phyloP scores from a whole-genome alignment of 2,888 invertebrate species.

The Villa cingulata region DNA sequence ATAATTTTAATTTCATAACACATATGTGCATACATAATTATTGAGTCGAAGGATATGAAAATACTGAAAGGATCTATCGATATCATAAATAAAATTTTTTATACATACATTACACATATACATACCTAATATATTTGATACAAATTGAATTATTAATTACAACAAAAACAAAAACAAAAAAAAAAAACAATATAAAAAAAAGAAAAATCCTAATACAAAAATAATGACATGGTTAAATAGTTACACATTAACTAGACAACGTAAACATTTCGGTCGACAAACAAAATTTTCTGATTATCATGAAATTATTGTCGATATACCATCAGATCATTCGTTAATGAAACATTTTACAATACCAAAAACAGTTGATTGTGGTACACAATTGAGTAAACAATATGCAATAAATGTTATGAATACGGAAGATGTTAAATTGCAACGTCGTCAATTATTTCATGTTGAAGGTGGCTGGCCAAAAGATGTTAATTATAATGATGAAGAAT shows the following conservation, averaged over 20 bases:
- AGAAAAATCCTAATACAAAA: not conserved
- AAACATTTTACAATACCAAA: constrained; percentile 43
- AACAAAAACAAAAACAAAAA: too few relatives aligned
- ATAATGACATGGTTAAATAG: constrained; percentile 19
- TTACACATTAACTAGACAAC: constrained; percentile 34
- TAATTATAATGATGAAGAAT: constrained; percentile 50
- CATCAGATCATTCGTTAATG: constrained; percentile 40
- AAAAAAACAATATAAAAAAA: not conserved
- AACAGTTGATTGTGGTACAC: constrained; percentile 45
- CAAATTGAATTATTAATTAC: too few relatives aligned
- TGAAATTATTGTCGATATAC: constrained; percentile 48
- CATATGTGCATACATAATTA: too few relatives aligned
- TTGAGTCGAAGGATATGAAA: too few relatives aligned
- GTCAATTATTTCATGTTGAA: constrained; percentile 59
- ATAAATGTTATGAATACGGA: constrained; percentile 26
- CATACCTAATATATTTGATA: too few relatives aligned
- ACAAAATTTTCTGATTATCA: constrained; percentile 54
- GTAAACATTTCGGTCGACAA: constrained; percentile 59
- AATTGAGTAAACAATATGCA: constrained; percentile 40
- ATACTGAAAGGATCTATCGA: too few relatives aligned
- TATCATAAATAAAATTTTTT: too few relatives aligned
- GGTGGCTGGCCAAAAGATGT: constrained; percentile 78
- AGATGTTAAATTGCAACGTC: constrained; percentile 24
- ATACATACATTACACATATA: too few relatives aligned
- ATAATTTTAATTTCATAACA: too few relatives aligned